Evolutionary conservation across 2,888 invertebrate genomes (phyloP), one percentile per base, ranked within the genome.

Genomic region (Pandemis heparana): DNA sequence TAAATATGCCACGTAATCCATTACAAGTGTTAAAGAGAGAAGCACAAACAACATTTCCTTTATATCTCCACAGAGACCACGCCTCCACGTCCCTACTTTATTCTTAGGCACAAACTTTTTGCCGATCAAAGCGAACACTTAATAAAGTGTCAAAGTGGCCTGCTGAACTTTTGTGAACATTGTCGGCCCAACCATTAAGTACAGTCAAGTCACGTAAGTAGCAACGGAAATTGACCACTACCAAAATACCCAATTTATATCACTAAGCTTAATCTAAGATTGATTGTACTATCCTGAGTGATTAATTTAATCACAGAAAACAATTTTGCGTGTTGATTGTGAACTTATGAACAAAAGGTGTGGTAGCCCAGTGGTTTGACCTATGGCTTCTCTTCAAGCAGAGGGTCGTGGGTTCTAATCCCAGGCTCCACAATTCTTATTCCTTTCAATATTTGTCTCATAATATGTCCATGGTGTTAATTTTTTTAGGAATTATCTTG

Each of bases 81-180:
- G 23, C 56, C 56, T 3, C 51, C 23, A 10, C 46, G 5, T 14
- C 43, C 41, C 43, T 23, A 67, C 53, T 62, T 69, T 46, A 60
- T 60, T 38, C 48, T 46, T 38, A 2, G 23, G 23, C 5, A 18
- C 14, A 10, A 48, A 62, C 63, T 70, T 65, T 56, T 14, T 43
- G 32, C 16, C 32, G 63, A 70, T 70, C 70, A 70, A 70, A 63
- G 70, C 43, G 53, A 70, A 56, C 70, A 63, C 70, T 63, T 69
- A 48, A 48, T 51, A 51, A 65, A 71, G 32, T 51, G 65, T 60
- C 65, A 71, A 61, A 66, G 60, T 71, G 41, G 51, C 51, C 60
- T 48, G 62, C 69, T 62, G 48, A 61, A 63, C 63, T 70, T 62
- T 16, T 66, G 60, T 65, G 65, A 14, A 60, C 65, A 51, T 48